Conservation (phyloP, 2,888 invertebrate species). For the Bhutanitis thaidina region DNA sequence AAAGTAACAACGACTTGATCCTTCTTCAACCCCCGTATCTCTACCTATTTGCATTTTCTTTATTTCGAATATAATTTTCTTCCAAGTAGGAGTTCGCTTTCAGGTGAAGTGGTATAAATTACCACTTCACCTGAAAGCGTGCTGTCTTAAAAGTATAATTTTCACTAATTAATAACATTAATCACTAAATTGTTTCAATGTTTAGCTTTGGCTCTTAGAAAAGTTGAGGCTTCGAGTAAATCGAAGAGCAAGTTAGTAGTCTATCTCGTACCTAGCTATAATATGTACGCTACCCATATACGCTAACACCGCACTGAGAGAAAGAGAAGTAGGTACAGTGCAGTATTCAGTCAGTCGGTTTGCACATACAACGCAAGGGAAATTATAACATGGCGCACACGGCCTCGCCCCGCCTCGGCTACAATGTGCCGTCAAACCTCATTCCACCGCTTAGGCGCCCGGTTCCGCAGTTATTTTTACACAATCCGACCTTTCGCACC, state of each 20-base stretch:
- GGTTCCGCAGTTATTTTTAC: constrained; percentile 80
- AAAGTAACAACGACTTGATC: too few species aligned
- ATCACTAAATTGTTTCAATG: neutral
- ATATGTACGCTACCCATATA: too few species aligned
- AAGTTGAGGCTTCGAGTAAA: constrained; percentile 9
- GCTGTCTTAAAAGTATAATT: too few species aligned
- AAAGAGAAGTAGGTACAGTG: constrained; percentile 69
- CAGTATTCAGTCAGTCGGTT: constrained; percentile 66
- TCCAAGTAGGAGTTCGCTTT: too few species aligned
- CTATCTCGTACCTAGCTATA: constrained; percentile 32
- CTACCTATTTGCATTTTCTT: too few species aligned
- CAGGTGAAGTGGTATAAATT: too few species aligned
- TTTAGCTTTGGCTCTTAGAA: neutral
- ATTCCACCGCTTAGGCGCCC: constrained; percentile 77
- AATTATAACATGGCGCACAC: constrained; percentile 78
- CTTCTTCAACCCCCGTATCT: too few species aligned
- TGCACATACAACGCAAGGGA: constrained; percentile 77
- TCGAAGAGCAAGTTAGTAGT: constrained; percentile 18
- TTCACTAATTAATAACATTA: neutral
- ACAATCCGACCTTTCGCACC: constrained; percentile 79
- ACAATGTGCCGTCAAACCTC: constrained; percentile 79
- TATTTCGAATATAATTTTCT: too few species aligned
- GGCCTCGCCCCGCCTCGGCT: constrained; percentile 76
- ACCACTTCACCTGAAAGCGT: too few species aligned
- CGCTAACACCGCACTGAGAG: constrained; percentile 57